phyloP scores from a whole-genome alignment of 2,888 invertebrate genomes.

The Troides oblongomaculatus region DNA sequence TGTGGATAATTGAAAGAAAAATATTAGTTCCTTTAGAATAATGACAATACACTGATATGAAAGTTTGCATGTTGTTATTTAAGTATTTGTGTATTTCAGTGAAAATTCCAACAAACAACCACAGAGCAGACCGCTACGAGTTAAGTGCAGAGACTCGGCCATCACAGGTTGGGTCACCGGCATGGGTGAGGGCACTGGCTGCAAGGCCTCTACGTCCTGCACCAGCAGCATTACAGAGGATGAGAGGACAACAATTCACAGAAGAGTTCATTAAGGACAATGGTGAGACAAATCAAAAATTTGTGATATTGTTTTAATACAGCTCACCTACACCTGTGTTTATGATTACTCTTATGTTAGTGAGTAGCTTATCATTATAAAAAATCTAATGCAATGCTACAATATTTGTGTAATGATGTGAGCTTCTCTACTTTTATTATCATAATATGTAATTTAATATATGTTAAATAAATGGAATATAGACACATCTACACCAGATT shows the following conservation, averaged over 20 bases:
- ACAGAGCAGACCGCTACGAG: constrained; percentile 75
- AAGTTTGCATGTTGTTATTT: too few relatives aligned
- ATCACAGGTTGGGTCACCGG: constrained; percentile 71
- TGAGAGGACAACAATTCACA: constrained; percentile 64
- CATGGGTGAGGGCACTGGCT: constrained; percentile 68
- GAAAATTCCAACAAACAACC: constrained; percentile 75
- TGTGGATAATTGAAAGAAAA: too few relatives aligned
- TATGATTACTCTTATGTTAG: too few relatives aligned
- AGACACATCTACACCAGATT: too few relatives aligned
- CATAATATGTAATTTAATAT: too few relatives aligned
- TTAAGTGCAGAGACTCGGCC: constrained; percentile 66
- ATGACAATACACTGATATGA: too few relatives aligned
- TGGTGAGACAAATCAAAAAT: constrained; percentile 42
- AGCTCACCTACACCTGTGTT: neutral
- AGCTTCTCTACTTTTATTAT: too few relatives aligned
- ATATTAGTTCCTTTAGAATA: too few relatives aligned
- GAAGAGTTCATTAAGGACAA: constrained; percentile 73
- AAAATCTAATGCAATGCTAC: too few relatives aligned
- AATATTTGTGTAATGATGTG: too few relatives aligned
- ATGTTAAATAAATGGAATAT: too few relatives aligned
- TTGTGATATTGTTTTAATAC: neutral
- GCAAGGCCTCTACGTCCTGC: constrained; percentile 61
- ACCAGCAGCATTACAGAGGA: constrained; percentile 54
- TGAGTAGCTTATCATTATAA: too few relatives aligned
- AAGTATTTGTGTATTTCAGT: constrained; percentile 49